A percentile compares a stretch with the other conserved stretches of the same genome.
Evolutionary conservation across 2,888 invertebrate species (phyloP).

Genomic region (Lycocerus yunnanus): DNA sequence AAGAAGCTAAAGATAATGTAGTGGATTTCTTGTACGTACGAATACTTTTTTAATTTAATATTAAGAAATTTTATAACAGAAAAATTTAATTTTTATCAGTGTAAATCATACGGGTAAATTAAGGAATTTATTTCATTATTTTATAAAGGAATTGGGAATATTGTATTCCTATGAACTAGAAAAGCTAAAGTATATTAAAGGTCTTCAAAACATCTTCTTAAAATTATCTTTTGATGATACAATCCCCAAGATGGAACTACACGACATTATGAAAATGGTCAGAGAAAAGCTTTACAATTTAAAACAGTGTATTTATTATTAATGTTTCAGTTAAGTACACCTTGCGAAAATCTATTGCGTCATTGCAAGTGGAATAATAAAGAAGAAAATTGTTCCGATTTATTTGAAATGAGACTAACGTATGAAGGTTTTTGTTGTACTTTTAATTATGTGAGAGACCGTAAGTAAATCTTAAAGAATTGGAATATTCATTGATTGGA

Average conservation of each 20-base stretch:
- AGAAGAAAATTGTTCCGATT: conserved; percentile 4
- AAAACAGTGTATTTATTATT: background rate
- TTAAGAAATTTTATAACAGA: no score
- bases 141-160: no score
- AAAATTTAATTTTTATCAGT: no score
- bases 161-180: background rate
- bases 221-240: no score
- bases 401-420: conserved; percentile 7
- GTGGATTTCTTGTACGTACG: background rate
- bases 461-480: background rate
- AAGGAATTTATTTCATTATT: no score
- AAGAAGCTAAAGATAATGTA: background rate
- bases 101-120: no score
- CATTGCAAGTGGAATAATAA: conserved; percentile 5
- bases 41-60: no score
- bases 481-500: background rate
- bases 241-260: no score
- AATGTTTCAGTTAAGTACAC: conserved; percentile 12
- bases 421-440: conserved; percentile 23
- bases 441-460: conserved; percentile 6
- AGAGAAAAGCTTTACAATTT: background rate
- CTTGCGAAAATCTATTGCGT: conserved; percentile 13
- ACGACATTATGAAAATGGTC: no score
- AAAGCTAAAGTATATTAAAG: background rate
- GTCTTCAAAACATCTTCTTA: no score